phyloP scores from a whole-genome alignment of 2,888 invertebrate genomes.

The Linyphia triangularis region DNA sequence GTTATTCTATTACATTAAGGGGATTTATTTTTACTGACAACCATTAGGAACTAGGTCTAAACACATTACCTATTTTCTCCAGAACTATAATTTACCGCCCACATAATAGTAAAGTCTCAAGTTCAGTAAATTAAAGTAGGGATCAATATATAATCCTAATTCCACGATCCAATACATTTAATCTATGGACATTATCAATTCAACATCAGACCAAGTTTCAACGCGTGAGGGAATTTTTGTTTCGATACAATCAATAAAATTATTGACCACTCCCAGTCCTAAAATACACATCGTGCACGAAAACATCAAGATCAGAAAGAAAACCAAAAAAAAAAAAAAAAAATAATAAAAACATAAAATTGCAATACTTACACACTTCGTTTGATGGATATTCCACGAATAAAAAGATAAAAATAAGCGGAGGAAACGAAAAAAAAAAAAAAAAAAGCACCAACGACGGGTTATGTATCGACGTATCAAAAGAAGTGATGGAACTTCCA shows the following conservation, averaged over 20 bases:
- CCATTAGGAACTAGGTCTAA: too few relatives aligned
- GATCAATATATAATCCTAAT: conserved; percentile 36
- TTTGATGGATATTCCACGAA: conserved; percentile 46
- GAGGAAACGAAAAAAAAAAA: not conserved
- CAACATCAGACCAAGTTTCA: conserved; percentile 40
- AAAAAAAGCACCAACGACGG: not conserved
- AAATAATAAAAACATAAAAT: conserved; percentile 13
- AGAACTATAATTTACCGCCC: not conserved
- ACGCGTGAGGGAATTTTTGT: conserved; percentile 49
- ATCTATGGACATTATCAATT: conserved; percentile 51
- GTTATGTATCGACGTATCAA: not conserved
- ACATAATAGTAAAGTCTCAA: not conserved
- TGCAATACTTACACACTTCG: conserved; percentile 22
- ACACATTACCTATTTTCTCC: too few relatives aligned
- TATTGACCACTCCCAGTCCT: conserved; percentile 55
- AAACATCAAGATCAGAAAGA: conserved; percentile 46
- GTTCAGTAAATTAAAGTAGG: conserved; percentile 20
- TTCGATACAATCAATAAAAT: conserved; percentile 58
- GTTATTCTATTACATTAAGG: too few relatives aligned
- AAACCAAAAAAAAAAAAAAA: conserved; percentile 34
- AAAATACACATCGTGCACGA: conserved; percentile 55
- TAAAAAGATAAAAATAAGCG: conserved; percentile 16
- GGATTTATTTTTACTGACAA: too few relatives aligned
- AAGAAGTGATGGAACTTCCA: not conserved
- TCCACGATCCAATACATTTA: conserved; percentile 43